Percentiles rank a stretch among this genome's conserved stretches.
Conservation (phyloP, 2,113 vertebrate species). For the Sitta europaea region DNA sequence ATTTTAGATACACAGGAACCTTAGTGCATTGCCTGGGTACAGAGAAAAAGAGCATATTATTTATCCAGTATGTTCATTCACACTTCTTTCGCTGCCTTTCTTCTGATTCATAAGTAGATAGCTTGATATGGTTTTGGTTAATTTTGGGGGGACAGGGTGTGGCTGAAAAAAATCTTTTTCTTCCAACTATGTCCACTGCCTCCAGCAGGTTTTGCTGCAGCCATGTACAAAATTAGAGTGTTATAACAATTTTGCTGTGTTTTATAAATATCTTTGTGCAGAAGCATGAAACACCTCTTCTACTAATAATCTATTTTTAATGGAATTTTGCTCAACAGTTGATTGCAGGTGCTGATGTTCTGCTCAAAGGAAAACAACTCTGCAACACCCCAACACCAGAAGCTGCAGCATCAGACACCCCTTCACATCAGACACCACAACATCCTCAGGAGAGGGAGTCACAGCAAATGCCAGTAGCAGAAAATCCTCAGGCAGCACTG, state of each 20-base stretch:
- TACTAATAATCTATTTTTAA: neutral
- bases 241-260: neutral
- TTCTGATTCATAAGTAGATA: neutral
- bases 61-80: neutral
- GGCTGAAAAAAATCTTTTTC: neutral
- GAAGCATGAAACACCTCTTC: neutral
- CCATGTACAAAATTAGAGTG: neutral
- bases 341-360: neutral
- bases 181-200: neutral
- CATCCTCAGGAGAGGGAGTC: neutral
- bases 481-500: neutral
- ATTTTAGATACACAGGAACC: neutral
- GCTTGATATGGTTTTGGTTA: fast-evolving
- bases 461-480: neutral
- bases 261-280: neutral
- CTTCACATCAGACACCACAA: neutral
- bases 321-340: neutral
- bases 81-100: neutral
- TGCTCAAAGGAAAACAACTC: neutral
- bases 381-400: neutral
- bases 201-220: neutral
- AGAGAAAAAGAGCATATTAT: neutral
- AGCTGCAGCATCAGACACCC: neutral
- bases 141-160: fast-evolving
- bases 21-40: neutral